Base-by-base conservation (phyloP, 2,888 invertebrate genomes). In the Heteropelma amictum region DNA sequence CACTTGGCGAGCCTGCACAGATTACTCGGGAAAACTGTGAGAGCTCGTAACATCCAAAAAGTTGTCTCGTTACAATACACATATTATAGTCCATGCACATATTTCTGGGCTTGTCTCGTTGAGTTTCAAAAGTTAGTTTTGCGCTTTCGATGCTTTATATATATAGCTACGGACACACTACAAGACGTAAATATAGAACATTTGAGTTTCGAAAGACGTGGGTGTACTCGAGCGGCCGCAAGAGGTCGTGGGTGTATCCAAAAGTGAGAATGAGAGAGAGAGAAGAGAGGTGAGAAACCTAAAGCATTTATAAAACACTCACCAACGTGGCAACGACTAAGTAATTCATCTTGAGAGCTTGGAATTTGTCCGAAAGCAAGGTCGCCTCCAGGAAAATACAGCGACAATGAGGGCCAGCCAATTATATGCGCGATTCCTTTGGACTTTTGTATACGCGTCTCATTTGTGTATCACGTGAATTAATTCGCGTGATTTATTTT, bases 331-430 rank as follows among this genome's bases (percentile, higher is more conserved):
- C 53, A 64, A 60, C 58, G 69, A 74, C 58, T 8, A 65, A 65
- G 65, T 54, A 65, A 74, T 74, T 70, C 65, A 65, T 70, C 73
- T 73, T 69, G 33, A 26, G 56, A 60, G 53, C 12, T 63, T 33
- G 30, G 33, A 45, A 40, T 23, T 38, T 23, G 28, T n/a, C 35
- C 56, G 35, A 56, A 45, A 42, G 47, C 70, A 74, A 74, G 74
- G 70, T 74, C 65, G 54, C 30, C 53, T 65, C 69, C 40, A 49
- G 64, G 65, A 65, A 54, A 65, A 49, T 38, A 47, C 33, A 26
- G 12, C 23, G 38, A 40, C 21, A n/a, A 38, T 40, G 35, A 61
- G 14, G 47, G 26, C 23, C 47, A 45, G 33, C 23, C 61, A 42
- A 68, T n/a, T n/a, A n/a, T n/a, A n/a, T n/a, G n/a, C 69, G 73